Conservation (phyloP, 2,113 vertebrate genomes). For the Gorsachius goisagi region DNA sequence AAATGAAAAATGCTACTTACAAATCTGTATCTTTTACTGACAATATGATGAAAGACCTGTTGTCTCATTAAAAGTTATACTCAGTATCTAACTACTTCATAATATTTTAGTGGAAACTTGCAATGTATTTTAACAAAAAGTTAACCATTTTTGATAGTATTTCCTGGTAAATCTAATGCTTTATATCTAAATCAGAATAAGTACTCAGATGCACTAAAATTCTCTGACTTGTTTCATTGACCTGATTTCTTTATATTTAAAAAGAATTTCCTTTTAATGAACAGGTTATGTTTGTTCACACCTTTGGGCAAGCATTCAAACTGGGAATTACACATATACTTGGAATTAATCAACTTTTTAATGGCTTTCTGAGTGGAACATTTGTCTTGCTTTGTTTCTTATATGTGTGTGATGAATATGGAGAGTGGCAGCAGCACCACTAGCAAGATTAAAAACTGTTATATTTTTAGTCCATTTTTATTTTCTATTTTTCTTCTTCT, state of each 20-base stretch:
- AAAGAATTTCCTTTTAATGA: neutral
- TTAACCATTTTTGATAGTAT: neutral
- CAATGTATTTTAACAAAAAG: neutral
- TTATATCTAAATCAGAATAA: neutral
- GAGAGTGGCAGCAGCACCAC: neutral
- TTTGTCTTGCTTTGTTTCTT: neutral
- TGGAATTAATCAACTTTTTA: neutral
- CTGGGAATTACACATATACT: neutral
- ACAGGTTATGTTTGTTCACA: neutral
- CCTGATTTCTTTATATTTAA: neutral
- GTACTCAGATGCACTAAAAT: neutral
- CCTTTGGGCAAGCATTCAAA: neutral
- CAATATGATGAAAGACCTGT: constrained; percentile 4
- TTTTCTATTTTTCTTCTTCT: neutral
- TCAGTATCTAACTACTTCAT: neutral
- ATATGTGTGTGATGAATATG: too few species aligned
- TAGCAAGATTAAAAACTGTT: neutral
- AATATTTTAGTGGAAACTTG: neutral
- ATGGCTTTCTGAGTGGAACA: neutral
- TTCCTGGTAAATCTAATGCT: neutral
- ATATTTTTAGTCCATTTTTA: neutral
- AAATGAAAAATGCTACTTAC: neutral
- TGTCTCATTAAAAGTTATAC: constrained; percentile 34
- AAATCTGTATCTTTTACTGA: neutral
- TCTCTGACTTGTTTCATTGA: neutral